Base-by-base conservation (phyloP, 2,888 invertebrate genomes). In the Unio pictorum region DNA sequence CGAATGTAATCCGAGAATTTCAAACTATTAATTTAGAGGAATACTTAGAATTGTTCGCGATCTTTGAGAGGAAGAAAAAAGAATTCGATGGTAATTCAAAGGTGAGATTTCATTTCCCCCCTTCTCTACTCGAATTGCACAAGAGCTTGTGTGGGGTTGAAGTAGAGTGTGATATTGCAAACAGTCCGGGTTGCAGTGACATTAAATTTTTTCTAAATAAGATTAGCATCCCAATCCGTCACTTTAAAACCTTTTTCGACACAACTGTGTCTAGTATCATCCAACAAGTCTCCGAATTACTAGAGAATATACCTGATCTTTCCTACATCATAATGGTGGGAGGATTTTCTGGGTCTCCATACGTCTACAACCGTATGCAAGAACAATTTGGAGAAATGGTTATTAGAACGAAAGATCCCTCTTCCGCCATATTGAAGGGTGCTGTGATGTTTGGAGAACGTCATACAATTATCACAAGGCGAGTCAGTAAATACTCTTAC, bases 401-500 rank as follows among this genome's bases (percentile, higher is more conserved):
- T 1, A 4, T 63, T 26, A 64, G 68, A 28, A 74, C 78, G 0
- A 60, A 55, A 5, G 72, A 78, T 23, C 74, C 78, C 18, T 58
- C 71, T 3, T 45, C 61, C 1, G 73, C 72, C 3, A 70, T 78
- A 4, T 55, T 78, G 8, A 72, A 68, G 61, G 78, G 78, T 34
- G 78, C 78, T 6, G 73, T 74, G 1, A 58, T 73, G 23, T 73
- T 68, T 60, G 78, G 78, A 18, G 73, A 72, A 18, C 58, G 71
- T 23, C 66, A 69, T 4, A 66, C 57, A 55, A 70, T 68, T 6
- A 72, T 78, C 28, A 56, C 68, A 17, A 67, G 73, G 1, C 63
- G 78, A n/a, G 60, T 71, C 5, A 74, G 78, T 64, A 70, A 71
- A 54, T 70, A 66, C 55, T 75, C 78, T 0, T 78, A 78, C 64